Base-by-base conservation (phyloP, 2,113 vertebrate genomes). In the Glareola pratincola region DNA sequence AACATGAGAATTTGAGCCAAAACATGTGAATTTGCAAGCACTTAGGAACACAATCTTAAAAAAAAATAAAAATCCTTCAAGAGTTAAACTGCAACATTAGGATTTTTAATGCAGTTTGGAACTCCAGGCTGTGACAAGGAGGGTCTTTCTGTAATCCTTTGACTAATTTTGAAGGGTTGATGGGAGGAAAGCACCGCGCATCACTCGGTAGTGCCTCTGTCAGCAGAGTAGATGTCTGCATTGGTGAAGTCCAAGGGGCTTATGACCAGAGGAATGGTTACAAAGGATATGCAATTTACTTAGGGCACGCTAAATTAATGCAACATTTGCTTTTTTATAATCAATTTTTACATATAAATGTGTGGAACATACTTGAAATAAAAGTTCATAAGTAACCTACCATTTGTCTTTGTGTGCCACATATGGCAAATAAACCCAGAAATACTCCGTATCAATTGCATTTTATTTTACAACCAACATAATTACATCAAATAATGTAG, bases 361-460 rank as follows among this genome's bases (percentile, higher is more conserved):
- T 19, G 50, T 53, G 24, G 47, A 63, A 62, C n/a, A 50, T 63
- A 91, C 54, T 87, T 80, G 30, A 91, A 95, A 92, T 93, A 93
- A 96, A 96, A 74, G 63, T 39, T 79, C 62, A 74, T 81, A 90
- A 27, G 12, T 59, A 90, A 79, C 24, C 21, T 76, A 63, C 23
- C 30, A n/a, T 56, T 92, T 82, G 73, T 17, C 48, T 94, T 73
- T 89, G 36, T 91, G 60, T 41, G 8, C 16, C 22, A 27, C 69
- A 45, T 59, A 77, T 16, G n/a, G 62, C 32, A 88, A 94, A 91
- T 93, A 95, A 95, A 92, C 20, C 14, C 41, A 62, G 86, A 92
- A 95, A 88, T 66, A 50, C 19, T 90, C 66, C 0, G 0, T 64
- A 88, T 90, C 41, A 41, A 48, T 56, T 69, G 62, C 30, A 64